Evolutionary conservation across 2,113 vertebrate genomes (phyloP).

Genomic region (Bos taurus): DNA sequence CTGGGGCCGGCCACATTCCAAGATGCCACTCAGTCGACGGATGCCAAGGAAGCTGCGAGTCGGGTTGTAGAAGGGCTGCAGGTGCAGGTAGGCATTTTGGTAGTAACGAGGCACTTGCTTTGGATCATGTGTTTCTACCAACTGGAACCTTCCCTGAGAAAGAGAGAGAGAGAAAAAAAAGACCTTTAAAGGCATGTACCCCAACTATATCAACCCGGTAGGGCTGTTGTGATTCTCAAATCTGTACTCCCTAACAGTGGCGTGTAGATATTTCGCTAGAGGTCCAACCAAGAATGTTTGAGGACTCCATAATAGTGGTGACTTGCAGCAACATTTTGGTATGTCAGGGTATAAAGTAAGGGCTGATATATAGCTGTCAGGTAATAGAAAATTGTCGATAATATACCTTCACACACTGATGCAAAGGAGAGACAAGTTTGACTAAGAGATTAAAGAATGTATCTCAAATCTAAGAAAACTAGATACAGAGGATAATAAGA

Average conservation of each 20-base stretch:
- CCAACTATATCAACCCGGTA: background rate
- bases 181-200: background rate
- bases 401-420: background rate
- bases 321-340: background rate
- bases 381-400: background rate
- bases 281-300: background rate
- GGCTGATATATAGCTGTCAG: background rate
- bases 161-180: background rate
- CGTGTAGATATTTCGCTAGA: background rate
- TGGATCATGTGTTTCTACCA: slow-evolving; percentile 29
- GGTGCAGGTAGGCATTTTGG: slow-evolving; percentile 54
- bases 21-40: accelerated
- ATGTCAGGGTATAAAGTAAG: background rate
- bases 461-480: background rate
- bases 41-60: slow-evolving; percentile 73
- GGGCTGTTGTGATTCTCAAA: background rate
- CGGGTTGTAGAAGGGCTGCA: slow-evolving; percentile 70
- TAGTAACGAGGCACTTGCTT: slow-evolving; percentile 50
- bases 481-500: background rate
- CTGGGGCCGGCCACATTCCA: slow-evolving; percentile 57
- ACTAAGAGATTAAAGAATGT: background rate
- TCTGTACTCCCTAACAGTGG: background rate
- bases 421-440: background rate
- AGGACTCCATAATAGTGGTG: background rate
- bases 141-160: slow-evolving; percentile 70